These are phyloP conservation scores for Podarcis lilfordi DNA, from an alignment of 2,797 vertebrate species.

Conservation along the genomic window DNA sequence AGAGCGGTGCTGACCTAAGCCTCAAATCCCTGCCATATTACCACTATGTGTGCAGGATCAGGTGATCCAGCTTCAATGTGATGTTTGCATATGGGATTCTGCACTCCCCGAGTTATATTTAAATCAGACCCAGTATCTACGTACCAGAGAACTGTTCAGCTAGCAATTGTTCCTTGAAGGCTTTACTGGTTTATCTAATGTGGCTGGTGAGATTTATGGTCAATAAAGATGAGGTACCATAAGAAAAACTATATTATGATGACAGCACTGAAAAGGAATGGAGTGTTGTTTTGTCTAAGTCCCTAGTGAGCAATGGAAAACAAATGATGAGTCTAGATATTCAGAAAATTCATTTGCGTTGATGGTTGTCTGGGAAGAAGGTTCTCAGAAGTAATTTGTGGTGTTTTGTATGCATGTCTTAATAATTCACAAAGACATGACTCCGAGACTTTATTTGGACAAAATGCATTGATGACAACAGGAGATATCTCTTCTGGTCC, in stretches of 20 bases:
- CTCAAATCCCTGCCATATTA: not conserved
- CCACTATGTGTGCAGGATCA: not conserved
- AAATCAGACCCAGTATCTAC: not conserved
- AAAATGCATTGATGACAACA: slow-evolving; percentile 32
- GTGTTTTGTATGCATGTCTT: slow-evolving; percentile 8
- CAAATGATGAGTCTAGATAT: slow-evolving; percentile 14
- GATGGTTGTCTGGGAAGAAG: not conserved
- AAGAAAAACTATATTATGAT: not conserved
- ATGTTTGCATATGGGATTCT: not conserved
- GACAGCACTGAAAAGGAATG: not conserved
- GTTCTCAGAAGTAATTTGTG: slow-evolving; percentile 6
- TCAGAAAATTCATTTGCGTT: slow-evolving; percentile 42
- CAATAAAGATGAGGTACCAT: not conserved
- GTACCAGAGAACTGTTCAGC: not conserved
- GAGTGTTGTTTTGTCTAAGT: not conserved
- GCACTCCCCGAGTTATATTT: not conserved
- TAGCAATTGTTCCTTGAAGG: not conserved
- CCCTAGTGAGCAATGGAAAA: slow-evolving; percentile 22
- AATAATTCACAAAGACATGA: slow-evolving; percentile 45
- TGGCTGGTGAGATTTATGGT: not conserved
- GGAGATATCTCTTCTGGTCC: not conserved
- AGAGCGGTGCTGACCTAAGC: not conserved
- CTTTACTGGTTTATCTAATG: not conserved
- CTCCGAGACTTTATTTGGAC: slow-evolving; percentile 20
- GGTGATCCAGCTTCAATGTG: not conserved